Percentiles rank a stretch among this genome's conserved stretches.
phyloP scores from a whole-genome alignment of 2,113 vertebrate species.

The Gallinago paraguaiae region DNA sequence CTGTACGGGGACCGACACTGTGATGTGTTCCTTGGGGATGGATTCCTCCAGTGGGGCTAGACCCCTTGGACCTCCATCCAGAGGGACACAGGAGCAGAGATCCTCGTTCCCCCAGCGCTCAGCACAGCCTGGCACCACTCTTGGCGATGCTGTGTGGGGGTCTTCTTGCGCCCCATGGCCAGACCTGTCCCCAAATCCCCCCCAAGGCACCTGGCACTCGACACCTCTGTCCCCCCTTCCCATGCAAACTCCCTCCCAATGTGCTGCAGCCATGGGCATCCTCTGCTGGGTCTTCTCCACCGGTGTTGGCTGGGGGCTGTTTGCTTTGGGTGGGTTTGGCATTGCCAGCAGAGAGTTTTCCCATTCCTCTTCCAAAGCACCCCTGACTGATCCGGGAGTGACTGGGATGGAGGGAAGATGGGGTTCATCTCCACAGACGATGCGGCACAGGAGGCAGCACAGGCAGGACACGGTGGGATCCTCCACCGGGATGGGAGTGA shows the following conservation, averaged over 20 bases:
- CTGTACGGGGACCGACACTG: not conserved
- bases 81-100: accelerated
- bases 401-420: not conserved
- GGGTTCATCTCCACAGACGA: accelerated
- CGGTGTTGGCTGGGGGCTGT: accelerated
- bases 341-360: not conserved
- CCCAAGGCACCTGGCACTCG: accelerated
- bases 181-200: not conserved
- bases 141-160: not conserved
- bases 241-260: not conserved
- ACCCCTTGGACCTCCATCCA: accelerated
- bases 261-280: too few relatives aligned
- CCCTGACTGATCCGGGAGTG: not conserved
- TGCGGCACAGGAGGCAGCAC: accelerated
- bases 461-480: not conserved
- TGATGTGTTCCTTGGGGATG: accelerated
- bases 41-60: accelerated
- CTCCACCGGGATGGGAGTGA: not conserved
- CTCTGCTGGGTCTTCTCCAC: accelerated
- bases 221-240: too few relatives aligned
- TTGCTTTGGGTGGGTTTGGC: not conserved
- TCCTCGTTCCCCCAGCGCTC: accelerated
- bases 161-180: accelerated
- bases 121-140: not conserved
- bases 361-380: not conserved